Percentiles rank a stretch among this genome's conserved stretches.
Conservation (phyloP, 2,797 vertebrate genomes). For the Pelobates cultripes region DNA sequence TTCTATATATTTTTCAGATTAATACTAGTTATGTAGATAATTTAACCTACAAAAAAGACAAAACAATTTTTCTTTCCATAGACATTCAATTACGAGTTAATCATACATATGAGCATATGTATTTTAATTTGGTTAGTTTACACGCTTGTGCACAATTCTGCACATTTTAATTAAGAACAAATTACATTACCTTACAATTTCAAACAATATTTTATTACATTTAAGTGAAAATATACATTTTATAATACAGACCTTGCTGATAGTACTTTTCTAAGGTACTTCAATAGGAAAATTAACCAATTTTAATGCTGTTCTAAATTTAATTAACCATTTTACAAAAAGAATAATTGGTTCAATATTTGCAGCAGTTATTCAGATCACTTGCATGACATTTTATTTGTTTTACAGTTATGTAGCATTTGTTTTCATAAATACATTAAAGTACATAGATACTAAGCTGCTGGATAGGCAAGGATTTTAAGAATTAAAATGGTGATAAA, state of each 20-base stretch:
- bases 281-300: slow-evolving; percentile 31
- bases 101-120: not conserved
- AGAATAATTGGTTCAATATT: not conserved
- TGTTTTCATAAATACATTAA: not conserved
- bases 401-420: not conserved
- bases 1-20: slow-evolving; percentile 29
- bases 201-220: not conserved
- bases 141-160: not conserved
- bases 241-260: not conserved
- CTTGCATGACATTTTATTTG: too few species aligned
- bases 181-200: not conserved
- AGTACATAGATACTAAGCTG: not conserved
- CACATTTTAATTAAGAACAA: not conserved
- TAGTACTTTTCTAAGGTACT: not conserved
- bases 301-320: slow-evolving; percentile 3
- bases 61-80: not conserved
- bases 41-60: not conserved
- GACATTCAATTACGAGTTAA: not conserved
- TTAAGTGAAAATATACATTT: not conserved
- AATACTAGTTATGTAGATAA: not conserved
- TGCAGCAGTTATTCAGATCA: not conserved
- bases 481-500: not conserved
- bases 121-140: not conserved
- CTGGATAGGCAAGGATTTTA: not conserved
- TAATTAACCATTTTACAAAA: not conserved